Base-by-base conservation (phyloP, 1,140 invertebrate species). In the Frieseomelitta varia region DNA sequence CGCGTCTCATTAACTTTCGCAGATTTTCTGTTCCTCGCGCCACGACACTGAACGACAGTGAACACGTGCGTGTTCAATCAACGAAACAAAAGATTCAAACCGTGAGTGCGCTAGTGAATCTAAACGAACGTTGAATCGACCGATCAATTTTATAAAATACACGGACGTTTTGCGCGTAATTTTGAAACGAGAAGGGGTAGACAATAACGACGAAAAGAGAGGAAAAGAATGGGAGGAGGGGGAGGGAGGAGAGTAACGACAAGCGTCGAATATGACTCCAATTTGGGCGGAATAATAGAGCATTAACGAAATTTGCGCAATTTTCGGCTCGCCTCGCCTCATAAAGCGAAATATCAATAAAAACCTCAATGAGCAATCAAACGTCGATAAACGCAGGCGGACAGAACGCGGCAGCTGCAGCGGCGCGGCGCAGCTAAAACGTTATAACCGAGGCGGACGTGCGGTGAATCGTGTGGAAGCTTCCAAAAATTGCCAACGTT, bases 401-500 rank as follows among this genome's bases (percentile, higher is more conserved):
- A 77, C 61, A 68, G 68, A 68, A 63, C 17, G n/a, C 12, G 30
- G 19, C 27, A 51, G 27, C 53, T 73, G 27, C n/a, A n/a, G 19
- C 11, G 24, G 19, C 17, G 4, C 1, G 10, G 34, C 39, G 39
- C 4, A 34, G 61, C 17, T 14, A 30, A 63, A 53, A 30, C 6
- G 30, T 39, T 34, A 75, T 56, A 39, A 55, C 17, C n/a, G 58
- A 55, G 30, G n/a, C 21, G 6, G 51, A 47, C 51, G 24, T n/a
- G 72, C 61, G 58, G 47, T 12, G 69, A 82, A 67, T 76, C 63
- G 61, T 55, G n/a, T 27, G 34, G 68, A 82, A 77, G 63, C 34
- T 82, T 77, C 47, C 34, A 68, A 77, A 82, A 82, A 77, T 74
- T 75, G 51, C 15, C 30, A 24, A 30, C 47, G 58, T 77, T 76